Percentiles rank a stretch among this genome's conserved stretches.
Conservation (phyloP, 2,113 vertebrate genomes). For the Larimichthys crocea region DNA sequence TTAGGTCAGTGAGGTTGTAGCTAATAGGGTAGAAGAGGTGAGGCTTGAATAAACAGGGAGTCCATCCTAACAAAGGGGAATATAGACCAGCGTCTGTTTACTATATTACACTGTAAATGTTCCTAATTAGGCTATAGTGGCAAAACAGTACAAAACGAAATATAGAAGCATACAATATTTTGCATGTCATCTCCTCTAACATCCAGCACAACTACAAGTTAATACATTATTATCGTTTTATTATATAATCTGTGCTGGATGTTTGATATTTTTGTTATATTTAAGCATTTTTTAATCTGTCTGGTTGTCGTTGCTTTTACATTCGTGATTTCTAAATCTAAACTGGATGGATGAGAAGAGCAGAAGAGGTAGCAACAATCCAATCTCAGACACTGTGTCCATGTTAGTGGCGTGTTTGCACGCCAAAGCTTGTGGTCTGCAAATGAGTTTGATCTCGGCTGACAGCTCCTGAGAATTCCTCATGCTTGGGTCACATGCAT, state of each 20-base stretch:
- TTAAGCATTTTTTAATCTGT: not conserved
- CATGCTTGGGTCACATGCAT: slow-evolving; percentile 77
- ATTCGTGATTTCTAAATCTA: slow-evolving; percentile 7
- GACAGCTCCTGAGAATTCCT: slow-evolving; percentile 80
- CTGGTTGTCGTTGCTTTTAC: slow-evolving; percentile 15
- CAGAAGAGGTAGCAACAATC: slow-evolving; percentile 26
- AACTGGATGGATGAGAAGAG: slow-evolving; percentile 8
- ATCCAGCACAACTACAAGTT: not conserved
- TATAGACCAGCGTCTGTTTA: slow-evolving; percentile 4
- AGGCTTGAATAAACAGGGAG: slow-evolving; percentile 26
- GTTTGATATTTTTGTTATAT: not conserved
- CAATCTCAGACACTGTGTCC: slow-evolving; percentile 52
- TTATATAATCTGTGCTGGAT: no score
- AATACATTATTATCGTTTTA: not conserved
- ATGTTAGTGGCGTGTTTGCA: slow-evolving; percentile 58
- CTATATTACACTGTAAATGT: slow-evolving; percentile 13
- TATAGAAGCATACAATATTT: not conserved
- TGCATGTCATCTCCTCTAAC: not conserved
- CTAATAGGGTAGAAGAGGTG: slow-evolving; percentile 48
- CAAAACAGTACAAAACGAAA: slow-evolving; percentile 6
- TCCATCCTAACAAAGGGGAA: slow-evolving; percentile 31
- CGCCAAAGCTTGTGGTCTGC: slow-evolving; percentile 69
- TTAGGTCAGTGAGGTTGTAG: slow-evolving; percentile 42
- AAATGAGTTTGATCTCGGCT: slow-evolving; percentile 80
- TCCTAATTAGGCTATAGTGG: slow-evolving; percentile 28